These are phyloP conservation scores for Mesorhabditis spiculigera DNA, from an alignment of 2,888 invertebrate genomes.

Conservation along the genomic window DNA sequence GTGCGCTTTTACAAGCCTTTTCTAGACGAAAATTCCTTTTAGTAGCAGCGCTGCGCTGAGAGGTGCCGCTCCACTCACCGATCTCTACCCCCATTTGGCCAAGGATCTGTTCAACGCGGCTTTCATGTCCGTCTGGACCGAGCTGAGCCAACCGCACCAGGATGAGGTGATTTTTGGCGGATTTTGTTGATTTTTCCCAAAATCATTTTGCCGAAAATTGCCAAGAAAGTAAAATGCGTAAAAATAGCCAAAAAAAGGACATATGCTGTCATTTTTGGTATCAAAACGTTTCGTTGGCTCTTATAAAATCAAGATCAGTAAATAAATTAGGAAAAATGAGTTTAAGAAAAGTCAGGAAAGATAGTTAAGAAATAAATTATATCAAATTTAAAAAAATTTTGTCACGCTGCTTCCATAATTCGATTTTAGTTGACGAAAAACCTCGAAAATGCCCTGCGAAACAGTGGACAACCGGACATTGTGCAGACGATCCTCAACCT, in stretches of 20 bases:
- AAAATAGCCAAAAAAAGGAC: too few relatives aligned
- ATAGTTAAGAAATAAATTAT: too few relatives aligned
- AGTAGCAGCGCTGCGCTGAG: constrained; percentile 90
- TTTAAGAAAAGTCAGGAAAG: too few relatives aligned
- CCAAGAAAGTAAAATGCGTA: too few relatives aligned
- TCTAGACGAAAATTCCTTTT: constrained; percentile 19
- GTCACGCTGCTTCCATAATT: too few relatives aligned
- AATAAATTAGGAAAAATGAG: constrained; percentile 60
- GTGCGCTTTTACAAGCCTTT: neutral
- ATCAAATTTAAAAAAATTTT: too few relatives aligned
- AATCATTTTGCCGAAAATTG: too few relatives aligned
- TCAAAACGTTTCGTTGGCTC: too few relatives aligned
- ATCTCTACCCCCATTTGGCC: constrained; percentile 88
- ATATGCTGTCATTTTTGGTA: neutral
- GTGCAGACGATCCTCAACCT: constrained; percentile 71
- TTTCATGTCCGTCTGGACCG: constrained; percentile 98
- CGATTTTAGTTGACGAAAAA: too few relatives aligned
- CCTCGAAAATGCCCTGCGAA: constrained; percentile 72
- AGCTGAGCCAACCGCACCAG: constrained; percentile 77
- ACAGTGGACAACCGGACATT: constrained; percentile 63
- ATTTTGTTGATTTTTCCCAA: too few relatives aligned
- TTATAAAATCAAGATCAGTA: neutral
- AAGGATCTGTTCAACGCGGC: constrained; percentile 95
- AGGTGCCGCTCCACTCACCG: constrained; percentile 85
- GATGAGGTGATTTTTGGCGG: too few relatives aligned